Base-by-base conservation (phyloP, 92 coral and sea anemone species). In the Heliopora coerulea region DNA sequence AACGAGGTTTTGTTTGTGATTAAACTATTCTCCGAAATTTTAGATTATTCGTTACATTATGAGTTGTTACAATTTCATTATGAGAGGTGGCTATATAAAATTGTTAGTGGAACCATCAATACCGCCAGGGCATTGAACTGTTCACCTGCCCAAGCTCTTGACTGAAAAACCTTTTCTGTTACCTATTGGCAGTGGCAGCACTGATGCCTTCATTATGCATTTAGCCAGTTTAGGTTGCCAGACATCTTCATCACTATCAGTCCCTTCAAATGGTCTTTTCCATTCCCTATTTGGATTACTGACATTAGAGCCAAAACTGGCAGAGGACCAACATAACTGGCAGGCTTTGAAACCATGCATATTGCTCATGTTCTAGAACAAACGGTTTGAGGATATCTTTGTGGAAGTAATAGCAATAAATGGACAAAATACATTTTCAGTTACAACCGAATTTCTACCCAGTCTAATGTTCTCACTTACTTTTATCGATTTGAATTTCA, bases 241-340 rank as follows among this genome's bases (percentile, higher is more conserved):
- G 49, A 32, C 63, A 33, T 82, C 6, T 88, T 83, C 37, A 37
- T 85, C 0, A 89, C 88, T 0, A 42, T 88, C 0, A 82, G 76
- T 3, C 89, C 88, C 13, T 88, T 28, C 41, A 89, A 88, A 48
- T 88, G 89, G 89, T 59, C 83, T 8, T 86, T 89, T 49, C 88
- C 90, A 3, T 79, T 62, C 32, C 84, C 86, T 9, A 9, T 8
- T 0, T 89, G 87, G 85, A 15, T 79, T 11, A 18, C 44, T 0
- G 39, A 42, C 0, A 49, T 73, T 14, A n/a, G 72, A 35, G 0
- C 31, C 0, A 1, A 8, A 5, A 68, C 83, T 1, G 85, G 87
- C 0, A 25, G 17, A 1, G 78, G 81, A 0, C 90, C 90, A 0
- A 86, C 88, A 0, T 14, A 40, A 5, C 1, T 73, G 6, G 44